phyloP scores from a whole-genome alignment of 2,888 invertebrate genomes.

The Alitta virens region DNA sequence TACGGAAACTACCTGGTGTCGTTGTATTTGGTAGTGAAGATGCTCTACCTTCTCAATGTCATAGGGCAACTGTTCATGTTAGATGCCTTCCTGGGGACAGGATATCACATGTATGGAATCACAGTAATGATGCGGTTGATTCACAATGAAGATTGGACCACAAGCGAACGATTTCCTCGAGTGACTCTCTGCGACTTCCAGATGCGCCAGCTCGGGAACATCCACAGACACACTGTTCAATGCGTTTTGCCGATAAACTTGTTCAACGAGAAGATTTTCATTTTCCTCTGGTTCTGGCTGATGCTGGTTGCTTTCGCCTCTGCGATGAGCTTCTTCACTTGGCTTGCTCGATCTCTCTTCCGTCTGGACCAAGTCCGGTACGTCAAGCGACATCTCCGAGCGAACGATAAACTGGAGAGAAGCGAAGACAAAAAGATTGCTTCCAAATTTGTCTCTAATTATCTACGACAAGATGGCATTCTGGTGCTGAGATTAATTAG shows the following conservation, averaged over 20 bases:
- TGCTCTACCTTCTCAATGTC: slow-evolving; percentile 56
- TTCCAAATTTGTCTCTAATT: slow-evolving; percentile 49
- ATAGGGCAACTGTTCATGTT: slow-evolving; percentile 58
- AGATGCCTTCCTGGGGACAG: slow-evolving; percentile 27
- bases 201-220: slow-evolving; percentile 28
- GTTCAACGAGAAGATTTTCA: slow-evolving; percentile 53
- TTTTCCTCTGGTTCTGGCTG: slow-evolving; percentile 61
- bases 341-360: slow-evolving; percentile 37
- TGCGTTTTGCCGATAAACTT: slow-evolving; percentile 45
- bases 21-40: slow-evolving; percentile 57
- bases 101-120: slow-evolving; percentile 35
- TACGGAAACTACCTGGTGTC: slow-evolving; percentile 58
- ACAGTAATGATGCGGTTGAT: slow-evolving; percentile 25
- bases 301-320: slow-evolving; percentile 56
- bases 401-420: slow-evolving; percentile 11
- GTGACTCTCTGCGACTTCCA: slow-evolving; percentile 31
- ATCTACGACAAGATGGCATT: slow-evolving; percentile 53
- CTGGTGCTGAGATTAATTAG: slow-evolving; percentile 52
- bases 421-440: slow-evolving; percentile 45
- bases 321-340: slow-evolving; percentile 54
- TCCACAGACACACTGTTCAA: slow-evolving; percentile 38
- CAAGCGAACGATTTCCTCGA: slow-evolving; percentile 28
- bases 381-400: slow-evolving; percentile 20
- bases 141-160: slow-evolving; percentile 23
- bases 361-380: slow-evolving; percentile 17